These are phyloP conservation scores for Cydia amplana DNA, from an alignment of 1,140 invertebrate genomes.

Conservation along the genomic window DNA sequence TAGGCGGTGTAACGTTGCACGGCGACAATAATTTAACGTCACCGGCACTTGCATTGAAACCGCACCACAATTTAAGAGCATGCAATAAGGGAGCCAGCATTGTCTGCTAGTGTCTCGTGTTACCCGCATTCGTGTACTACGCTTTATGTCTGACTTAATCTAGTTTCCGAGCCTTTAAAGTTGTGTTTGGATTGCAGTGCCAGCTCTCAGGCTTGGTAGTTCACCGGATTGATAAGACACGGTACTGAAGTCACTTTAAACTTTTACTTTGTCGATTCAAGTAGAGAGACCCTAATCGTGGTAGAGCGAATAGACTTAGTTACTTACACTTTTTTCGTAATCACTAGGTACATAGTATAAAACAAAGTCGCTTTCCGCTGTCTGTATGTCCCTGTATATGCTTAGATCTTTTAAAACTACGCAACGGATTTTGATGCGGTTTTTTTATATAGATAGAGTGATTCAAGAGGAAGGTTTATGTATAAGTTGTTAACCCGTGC, in stretches of 20 bases:
- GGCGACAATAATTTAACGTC: constrained; percentile 75
- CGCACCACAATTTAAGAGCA: constrained; percentile 75
- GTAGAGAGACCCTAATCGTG: not conserved
- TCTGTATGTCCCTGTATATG: no score
- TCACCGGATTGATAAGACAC: constrained; percentile 12
- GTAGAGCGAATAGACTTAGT: not conserved
- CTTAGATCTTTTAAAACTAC: no score
- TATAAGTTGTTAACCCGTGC: no score
- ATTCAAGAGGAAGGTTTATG: no score
- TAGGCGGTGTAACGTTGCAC: constrained; percentile 65
- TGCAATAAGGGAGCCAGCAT: constrained; percentile 73
- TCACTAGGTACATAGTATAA: no score
- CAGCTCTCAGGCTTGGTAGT: constrained; percentile 35
- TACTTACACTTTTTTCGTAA: not conserved
- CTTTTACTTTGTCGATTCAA: not conserved
- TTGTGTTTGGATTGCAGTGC: constrained; percentile 41
- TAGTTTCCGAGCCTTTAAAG: constrained; percentile 49
- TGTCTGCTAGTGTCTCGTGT: constrained; percentile 66
- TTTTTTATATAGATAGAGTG: no score
- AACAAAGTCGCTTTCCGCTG: no score
- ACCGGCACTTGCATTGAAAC: constrained; percentile 74
- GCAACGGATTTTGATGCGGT: no score
- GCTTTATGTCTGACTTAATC: constrained; percentile 61
- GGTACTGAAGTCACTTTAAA: constrained; percentile 3
- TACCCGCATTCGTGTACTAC: constrained; percentile 62